phyloP scores from a whole-genome alignment of 1,140 invertebrate genomes.

The Dinothrombium tinctorium region DNA sequence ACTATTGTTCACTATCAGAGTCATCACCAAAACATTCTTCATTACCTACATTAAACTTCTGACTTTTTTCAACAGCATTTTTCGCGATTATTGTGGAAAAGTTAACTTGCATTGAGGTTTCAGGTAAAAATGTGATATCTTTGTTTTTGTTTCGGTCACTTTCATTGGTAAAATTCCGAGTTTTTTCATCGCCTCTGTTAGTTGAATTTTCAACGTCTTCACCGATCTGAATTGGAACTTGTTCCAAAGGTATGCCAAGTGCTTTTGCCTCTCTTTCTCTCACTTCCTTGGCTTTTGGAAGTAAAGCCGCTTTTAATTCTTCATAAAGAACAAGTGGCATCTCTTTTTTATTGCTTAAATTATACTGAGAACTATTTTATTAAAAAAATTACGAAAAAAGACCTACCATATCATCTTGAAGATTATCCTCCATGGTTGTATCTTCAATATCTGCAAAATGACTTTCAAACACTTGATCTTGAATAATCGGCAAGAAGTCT shows the following conservation, averaged over 20 bases:
- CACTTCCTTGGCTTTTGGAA: neutral
- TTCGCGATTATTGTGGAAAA: too few species aligned
- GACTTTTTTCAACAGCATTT: too few species aligned
- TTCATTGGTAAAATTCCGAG: too few species aligned
- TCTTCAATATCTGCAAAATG: neutral
- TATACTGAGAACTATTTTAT: neutral
- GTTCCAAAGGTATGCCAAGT: neutral
- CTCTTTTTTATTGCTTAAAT: neutral
- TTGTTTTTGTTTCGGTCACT: too few species aligned
- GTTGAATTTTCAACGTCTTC: neutral
- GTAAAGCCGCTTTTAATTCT: neutral
- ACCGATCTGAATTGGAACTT: neutral
- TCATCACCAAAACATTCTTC: too few species aligned
- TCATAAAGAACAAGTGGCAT: neutral
- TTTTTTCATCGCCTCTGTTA: too few species aligned
- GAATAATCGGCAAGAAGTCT: neutral
- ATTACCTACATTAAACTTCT: too few species aligned
- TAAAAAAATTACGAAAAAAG: neutral
- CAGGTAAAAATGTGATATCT: too few species aligned
- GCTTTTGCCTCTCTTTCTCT: neutral
- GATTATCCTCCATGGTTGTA: neutral
- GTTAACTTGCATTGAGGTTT: too few species aligned
- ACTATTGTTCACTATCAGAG: too few species aligned
- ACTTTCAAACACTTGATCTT: neutral
- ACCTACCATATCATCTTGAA: neutral